Evolutionary conservation across 2,113 vertebrate species (phyloP).

Genomic region (Corythaixoides concolor): DNA sequence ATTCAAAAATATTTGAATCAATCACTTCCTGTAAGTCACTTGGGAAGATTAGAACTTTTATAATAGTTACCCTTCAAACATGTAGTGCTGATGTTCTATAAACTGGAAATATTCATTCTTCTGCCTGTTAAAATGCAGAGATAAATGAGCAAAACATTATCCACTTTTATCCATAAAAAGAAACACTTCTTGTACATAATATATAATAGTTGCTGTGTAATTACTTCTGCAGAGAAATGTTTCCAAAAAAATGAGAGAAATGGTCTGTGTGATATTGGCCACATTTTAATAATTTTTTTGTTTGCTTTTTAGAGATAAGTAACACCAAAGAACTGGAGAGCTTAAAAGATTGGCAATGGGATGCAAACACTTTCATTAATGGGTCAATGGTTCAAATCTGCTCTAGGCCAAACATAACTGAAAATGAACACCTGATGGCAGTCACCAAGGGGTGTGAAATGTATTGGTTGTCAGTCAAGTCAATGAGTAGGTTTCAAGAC

Average conservation of each 20-base stretch:
- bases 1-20: neutral
- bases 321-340: neutral
- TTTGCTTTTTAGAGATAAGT: neutral
- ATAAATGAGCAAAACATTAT: neutral
- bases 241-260: neutral
- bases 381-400: neutral
- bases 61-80: neutral
- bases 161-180: neutral
- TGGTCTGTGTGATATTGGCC: neutral
- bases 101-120: neutral
- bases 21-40: neutral
- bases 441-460: neutral
- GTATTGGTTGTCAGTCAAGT: neutral
- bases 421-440: neutral
- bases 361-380: neutral
- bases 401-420: neutral
- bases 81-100: neutral
- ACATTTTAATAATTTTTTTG: neutral
- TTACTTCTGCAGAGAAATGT: neutral
- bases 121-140: neutral
- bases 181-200: neutral
- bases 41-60: neutral
- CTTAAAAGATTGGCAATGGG: neutral
- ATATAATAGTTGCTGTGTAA: neutral
- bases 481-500: neutral